These are phyloP conservation scores for Athalia rosae DNA, from an alignment of 2,888 invertebrate species.

Conservation along the genomic window DNA sequence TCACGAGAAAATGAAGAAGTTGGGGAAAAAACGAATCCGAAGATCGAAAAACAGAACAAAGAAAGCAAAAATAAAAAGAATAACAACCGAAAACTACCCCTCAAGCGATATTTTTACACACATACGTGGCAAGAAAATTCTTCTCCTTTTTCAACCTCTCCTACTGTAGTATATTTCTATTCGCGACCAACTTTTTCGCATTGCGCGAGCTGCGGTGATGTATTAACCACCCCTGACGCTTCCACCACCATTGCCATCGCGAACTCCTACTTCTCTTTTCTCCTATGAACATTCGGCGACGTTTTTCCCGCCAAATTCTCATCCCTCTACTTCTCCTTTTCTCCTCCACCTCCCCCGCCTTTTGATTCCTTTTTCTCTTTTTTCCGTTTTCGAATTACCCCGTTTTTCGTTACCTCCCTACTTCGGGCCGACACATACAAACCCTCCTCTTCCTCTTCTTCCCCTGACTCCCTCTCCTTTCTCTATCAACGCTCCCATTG, in stretches of 20 bases:
- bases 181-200: neutral
- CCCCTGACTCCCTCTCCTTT: slow-evolving; percentile 64
- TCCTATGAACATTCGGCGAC: slow-evolving; percentile 53
- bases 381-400: slow-evolving; percentile 3
- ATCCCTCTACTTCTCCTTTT: slow-evolving; percentile 6
- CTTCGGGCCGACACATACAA: slow-evolving; percentile 63
- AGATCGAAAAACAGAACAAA: slow-evolving; percentile 51
- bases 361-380: slow-evolving; percentile 44
- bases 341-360: slow-evolving; percentile 48
- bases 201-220: neutral
- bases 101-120: neutral
- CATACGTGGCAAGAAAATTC: neutral
- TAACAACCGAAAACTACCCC: slow-evolving; percentile 45
- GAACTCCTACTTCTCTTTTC: slow-evolving; percentile 41
- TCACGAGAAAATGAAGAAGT: slow-evolving; percentile 30
- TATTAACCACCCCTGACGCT: neutral
- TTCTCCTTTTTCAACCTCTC: neutral
- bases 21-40: slow-evolving; percentile 51
- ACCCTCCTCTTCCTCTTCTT: slow-evolving; percentile 63
- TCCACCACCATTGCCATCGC: too few relatives aligned
- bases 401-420: slow-evolving; percentile 50
- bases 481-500: slow-evolving; percentile 55
- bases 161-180: neutral
- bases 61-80: slow-evolving; percentile 22
- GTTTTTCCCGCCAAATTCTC: slow-evolving; percentile 66